Conservation (phyloP, 23 tunicate genomes). For the Aplidium turbinatum region DNA sequence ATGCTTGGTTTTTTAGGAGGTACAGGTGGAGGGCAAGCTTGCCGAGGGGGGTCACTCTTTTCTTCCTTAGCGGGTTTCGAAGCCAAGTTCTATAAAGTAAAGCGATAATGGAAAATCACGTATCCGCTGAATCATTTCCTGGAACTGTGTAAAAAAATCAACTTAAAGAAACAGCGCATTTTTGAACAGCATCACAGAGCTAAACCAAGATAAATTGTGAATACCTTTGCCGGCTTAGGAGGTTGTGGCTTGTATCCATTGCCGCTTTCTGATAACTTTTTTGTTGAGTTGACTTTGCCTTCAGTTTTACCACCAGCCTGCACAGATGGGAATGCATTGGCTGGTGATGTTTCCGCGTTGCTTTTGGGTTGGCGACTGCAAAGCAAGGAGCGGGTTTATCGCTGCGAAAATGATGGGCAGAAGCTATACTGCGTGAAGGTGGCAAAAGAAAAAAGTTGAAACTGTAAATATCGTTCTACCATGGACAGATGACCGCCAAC, state of each 20-base stretch:
- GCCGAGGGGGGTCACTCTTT: no score
- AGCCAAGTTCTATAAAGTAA: neutral
- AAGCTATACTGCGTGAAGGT: no score
- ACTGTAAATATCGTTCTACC: no score
- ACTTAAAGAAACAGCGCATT: neutral
- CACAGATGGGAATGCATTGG: constrained; percentile 6
- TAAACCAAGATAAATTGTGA: neutral
- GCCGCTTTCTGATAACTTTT: constrained; percentile 8
- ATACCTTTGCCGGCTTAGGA: constrained; percentile 38
- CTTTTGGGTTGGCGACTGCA: constrained; percentile 1
- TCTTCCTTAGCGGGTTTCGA: constrained; percentile 8
- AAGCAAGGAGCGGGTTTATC: no score
- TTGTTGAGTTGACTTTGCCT: neutral
- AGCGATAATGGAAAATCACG: neutral
- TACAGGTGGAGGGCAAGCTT: constrained; percentile 71
- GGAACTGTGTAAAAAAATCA: no score
- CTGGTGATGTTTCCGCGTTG: neutral
- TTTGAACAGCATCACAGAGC: neutral
- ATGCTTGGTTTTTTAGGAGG: constrained; percentile 78
- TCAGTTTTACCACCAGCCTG: neutral
- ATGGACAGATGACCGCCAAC: no score
- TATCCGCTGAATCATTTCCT: neutral
- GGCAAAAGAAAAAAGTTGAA: no score
- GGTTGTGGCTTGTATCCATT: constrained; percentile 32
- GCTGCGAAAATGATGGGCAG: no score